Percentiles rank a stretch among this genome's conserved stretches.
phyloP scores from a whole-genome alignment of 2,888 invertebrate genomes.

The Prionchulus punctatus region DNA sequence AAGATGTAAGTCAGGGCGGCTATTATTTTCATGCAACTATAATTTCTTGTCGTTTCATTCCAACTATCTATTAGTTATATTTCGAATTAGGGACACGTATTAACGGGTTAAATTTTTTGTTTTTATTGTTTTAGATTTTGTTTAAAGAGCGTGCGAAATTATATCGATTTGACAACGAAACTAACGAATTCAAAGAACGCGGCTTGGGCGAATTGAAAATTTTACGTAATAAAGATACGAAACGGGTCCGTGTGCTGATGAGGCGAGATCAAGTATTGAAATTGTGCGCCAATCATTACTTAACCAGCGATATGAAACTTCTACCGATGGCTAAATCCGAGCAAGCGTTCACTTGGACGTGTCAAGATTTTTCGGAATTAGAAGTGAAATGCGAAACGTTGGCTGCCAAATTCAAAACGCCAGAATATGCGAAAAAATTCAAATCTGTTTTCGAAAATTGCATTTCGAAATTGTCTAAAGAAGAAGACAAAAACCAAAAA shows the following conservation, averaged over 20 bases:
- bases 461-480: no score
- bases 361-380: slow-evolving; percentile 65
- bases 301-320: slow-evolving; percentile 47
- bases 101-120: background rate
- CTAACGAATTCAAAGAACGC: slow-evolving; percentile 37
- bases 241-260: slow-evolving; percentile 59
- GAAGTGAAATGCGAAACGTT: slow-evolving; percentile 49
- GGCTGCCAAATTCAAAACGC: slow-evolving; percentile 61
- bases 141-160: slow-evolving; percentile 35
- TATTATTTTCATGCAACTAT: no score
- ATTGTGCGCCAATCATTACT: slow-evolving; percentile 27
- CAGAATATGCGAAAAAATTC: slow-evolving; percentile 58
- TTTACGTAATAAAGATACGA: slow-evolving; percentile 49
- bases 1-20: slow-evolving; percentile 19
- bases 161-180: slow-evolving; percentile 28
- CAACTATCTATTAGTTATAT: no score
- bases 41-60: no score
- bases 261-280: slow-evolving; percentile 60
- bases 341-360: slow-evolving; percentile 49
- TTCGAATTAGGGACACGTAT: no score
- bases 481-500: no score
- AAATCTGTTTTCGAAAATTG: slow-evolving; percentile 44
- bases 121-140: slow-evolving; percentile 18
- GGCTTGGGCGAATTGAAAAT: slow-evolving; percentile 41
- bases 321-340: slow-evolving; percentile 30